These are phyloP conservation scores for Mylabris phalerata DNA, from an alignment of 1,140 invertebrate genomes.

Conservation along the genomic window DNA sequence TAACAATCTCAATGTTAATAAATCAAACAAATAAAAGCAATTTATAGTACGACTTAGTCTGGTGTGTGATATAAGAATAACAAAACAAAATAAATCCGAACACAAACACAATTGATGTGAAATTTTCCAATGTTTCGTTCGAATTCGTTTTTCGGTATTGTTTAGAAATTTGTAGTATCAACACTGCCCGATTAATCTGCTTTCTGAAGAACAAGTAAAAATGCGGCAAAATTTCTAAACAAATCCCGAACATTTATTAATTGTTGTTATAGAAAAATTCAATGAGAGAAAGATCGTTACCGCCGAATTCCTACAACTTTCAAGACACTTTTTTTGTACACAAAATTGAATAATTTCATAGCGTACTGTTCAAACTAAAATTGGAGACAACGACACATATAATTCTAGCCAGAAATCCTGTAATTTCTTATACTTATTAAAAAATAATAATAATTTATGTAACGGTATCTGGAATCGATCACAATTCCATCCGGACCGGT, in stretches of 20 bases:
- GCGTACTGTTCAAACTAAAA: constrained; percentile 21
- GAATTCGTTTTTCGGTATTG: constrained; percentile 12
- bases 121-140: too few relatives aligned
- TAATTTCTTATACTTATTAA: constrained; percentile 19
- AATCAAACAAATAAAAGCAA: constrained; percentile 26
- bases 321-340: constrained; percentile 22
- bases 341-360: too few relatives aligned
- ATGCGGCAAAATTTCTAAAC: not conserved
- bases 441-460: not conserved
- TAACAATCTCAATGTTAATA: not conserved
- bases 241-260: too few relatives aligned
- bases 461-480: not conserved
- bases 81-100: not conserved
- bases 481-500: too few relatives aligned
- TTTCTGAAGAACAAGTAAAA: too few relatives aligned
- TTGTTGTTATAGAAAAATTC: too few relatives aligned
- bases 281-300: not conserved
- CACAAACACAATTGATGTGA: too few relatives aligned
- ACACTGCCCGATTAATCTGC: not conserved
- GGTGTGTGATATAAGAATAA: constrained; percentile 31
- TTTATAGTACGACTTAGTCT: constrained; percentile 35
- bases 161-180: not conserved
- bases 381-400: constrained; percentile 42
- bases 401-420: constrained; percentile 25
- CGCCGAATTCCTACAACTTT: constrained; percentile 21